Conservation (phyloP, 2,113 vertebrate genomes). For the Charina bottae region DNA sequence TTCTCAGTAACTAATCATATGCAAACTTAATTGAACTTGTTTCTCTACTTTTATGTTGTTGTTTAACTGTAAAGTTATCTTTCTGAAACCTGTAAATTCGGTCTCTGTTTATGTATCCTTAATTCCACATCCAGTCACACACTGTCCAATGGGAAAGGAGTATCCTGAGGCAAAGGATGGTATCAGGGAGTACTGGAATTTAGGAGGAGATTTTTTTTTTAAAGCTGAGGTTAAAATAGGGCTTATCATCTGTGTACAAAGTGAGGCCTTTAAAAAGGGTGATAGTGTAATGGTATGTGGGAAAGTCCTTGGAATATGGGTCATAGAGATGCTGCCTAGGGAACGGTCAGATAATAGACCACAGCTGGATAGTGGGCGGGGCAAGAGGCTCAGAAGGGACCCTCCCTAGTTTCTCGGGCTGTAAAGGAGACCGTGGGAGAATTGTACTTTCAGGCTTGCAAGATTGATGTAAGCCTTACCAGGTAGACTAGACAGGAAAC, state of each 20-base stretch:
- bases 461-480: too few relatives aligned
- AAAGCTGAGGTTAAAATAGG: not conserved
- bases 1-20: not conserved
- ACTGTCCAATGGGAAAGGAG: not conserved
- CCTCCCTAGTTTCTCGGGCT: too few relatives aligned
- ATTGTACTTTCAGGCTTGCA: too few relatives aligned
- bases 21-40: not conserved
- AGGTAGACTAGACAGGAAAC: too few relatives aligned
- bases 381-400: too few relatives aligned
- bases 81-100: not conserved
- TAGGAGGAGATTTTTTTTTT: not conserved
- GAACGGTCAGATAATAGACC: too few relatives aligned
- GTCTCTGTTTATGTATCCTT: not conserved
- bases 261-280: not conserved
- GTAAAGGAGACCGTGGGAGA: too few relatives aligned
- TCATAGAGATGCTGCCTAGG: too few relatives aligned
- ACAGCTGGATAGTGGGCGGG: too few relatives aligned
- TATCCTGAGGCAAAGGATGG: not conserved
- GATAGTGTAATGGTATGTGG: too few relatives aligned
- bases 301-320: too few relatives aligned
- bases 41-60: not conserved
- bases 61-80: not conserved
- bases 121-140: not conserved
- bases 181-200: not conserved
- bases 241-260: not conserved